Conservation (phyloP, 2,797 vertebrate genomes). For the Artibeus jamaicensis region DNA sequence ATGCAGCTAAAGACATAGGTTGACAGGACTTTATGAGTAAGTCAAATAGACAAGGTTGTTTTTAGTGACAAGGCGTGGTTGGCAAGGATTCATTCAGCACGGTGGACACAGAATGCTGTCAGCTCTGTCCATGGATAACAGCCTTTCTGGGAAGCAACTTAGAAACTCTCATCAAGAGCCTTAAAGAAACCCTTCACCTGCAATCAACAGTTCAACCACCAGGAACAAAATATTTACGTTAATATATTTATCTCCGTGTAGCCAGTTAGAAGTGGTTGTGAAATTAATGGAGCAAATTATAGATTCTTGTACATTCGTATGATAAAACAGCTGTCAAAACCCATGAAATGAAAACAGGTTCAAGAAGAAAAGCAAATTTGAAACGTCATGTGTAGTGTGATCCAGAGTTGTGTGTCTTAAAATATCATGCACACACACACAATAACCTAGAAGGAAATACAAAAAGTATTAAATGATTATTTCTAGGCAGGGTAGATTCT, state of each 20-base stretch:
- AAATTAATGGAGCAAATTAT: background rate
- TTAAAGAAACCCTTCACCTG: background rate
- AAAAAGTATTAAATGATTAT: background rate
- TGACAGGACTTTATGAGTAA: background rate
- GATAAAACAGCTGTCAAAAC: background rate
- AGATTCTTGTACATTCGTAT: background rate
- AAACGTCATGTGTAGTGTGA: background rate
- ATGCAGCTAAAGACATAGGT: background rate
- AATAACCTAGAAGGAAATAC: background rate
- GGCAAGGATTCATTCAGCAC: background rate
- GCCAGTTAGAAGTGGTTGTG: background rate
- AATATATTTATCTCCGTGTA: background rate
- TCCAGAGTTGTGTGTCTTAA: background rate
- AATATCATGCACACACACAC: background rate
- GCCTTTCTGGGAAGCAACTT: background rate
- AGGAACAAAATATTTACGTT: background rate
- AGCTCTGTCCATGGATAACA: background rate
- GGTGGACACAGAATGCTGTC: background rate
- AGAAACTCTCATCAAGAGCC: background rate
- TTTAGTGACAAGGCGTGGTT: background rate
- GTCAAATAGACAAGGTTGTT: background rate
- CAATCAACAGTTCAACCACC: background rate
- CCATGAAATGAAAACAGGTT: background rate
- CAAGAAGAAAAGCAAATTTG: background rate
- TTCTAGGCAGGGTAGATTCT: background rate